Evolutionary conservation across 2,888 invertebrate species (phyloP).

Genomic region (Carabus problematicus): DNA sequence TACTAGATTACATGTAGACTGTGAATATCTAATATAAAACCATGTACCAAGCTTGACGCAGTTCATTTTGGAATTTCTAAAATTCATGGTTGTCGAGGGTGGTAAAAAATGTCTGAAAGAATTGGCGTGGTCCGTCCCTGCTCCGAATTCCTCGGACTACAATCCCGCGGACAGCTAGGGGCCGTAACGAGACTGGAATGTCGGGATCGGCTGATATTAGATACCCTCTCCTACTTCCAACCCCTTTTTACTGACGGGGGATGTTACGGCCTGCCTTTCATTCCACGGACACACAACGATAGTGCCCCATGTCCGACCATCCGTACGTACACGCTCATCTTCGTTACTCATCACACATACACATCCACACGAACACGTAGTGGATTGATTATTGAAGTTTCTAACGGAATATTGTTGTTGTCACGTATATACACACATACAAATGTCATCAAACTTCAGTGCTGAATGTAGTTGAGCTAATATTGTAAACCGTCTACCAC

Average conservation of each 20-base stretch:
- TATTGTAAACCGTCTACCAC: too few relatives aligned
- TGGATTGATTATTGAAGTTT: not conserved
- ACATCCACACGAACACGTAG: not conserved
- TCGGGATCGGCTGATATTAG: conserved; percentile 58
- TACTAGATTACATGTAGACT: too few relatives aligned
- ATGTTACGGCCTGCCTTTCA: conserved; percentile 9
- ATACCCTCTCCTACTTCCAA: conserved; percentile 48
- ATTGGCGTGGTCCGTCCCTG: conserved; percentile 37
- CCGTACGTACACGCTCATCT: not conserved
- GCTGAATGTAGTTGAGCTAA: too few relatives aligned
- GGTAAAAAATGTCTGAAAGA: conserved; percentile 36
- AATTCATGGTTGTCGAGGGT: conserved; percentile 23
- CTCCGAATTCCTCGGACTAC: conserved; percentile 55
- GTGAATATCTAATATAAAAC: too few relatives aligned
- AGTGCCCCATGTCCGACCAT: not conserved
- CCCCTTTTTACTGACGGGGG: conserved; percentile 28
- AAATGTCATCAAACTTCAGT: too few relatives aligned
- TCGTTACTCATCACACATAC: not conserved
- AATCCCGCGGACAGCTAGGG: conserved; percentile 56
- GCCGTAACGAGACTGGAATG: conserved; percentile 57
- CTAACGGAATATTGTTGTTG: too few relatives aligned
- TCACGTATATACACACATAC: too few relatives aligned
- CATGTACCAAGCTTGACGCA: too few relatives aligned
- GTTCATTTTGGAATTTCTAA: too few relatives aligned
- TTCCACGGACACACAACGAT: not conserved